These are phyloP conservation scores for Columba livia DNA, from an alignment of 2,113 vertebrate species.

Conservation along the genomic window DNA sequence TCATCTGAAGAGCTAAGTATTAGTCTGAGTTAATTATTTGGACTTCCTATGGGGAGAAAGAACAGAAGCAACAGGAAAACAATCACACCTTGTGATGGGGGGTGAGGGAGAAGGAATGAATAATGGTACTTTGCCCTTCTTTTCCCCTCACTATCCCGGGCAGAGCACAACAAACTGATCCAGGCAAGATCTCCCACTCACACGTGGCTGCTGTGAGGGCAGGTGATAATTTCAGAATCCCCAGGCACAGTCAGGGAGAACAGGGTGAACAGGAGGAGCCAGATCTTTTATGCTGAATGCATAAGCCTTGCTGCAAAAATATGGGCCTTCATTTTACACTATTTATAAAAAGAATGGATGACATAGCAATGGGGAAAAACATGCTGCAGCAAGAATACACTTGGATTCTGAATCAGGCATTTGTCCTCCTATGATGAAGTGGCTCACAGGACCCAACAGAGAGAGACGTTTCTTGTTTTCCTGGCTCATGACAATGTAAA, in stretches of 20 bases:
- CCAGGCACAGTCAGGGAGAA: not conserved
- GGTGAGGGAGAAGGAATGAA: not conserved
- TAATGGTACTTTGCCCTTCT: not conserved
- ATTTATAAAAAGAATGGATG: not conserved
- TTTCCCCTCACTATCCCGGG: not conserved
- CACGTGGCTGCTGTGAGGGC: accelerated
- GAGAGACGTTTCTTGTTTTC: not conserved
- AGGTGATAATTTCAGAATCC: not conserved
- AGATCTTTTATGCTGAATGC: not conserved
- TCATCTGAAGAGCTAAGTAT: not conserved
- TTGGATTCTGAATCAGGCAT: not conserved
- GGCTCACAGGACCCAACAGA: not conserved
- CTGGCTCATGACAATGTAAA: not conserved
- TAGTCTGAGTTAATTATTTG: not conserved
- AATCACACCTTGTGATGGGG: not conserved
- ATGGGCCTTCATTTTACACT: not conserved
- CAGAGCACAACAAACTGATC: not conserved
- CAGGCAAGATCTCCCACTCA: not conserved
- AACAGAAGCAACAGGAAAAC: not conserved
- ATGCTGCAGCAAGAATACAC: not conserved
- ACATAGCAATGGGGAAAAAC: not conserved
- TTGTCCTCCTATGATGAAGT: not conserved
- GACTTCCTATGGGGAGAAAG: not conserved
- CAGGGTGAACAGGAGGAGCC: not conserved
- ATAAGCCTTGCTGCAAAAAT: not conserved